Evolutionary conservation across 2,113 vertebrate genomes (phyloP), one percentile per base, ranked within the genome.

Genomic region (Colossoma macropomum): DNA sequence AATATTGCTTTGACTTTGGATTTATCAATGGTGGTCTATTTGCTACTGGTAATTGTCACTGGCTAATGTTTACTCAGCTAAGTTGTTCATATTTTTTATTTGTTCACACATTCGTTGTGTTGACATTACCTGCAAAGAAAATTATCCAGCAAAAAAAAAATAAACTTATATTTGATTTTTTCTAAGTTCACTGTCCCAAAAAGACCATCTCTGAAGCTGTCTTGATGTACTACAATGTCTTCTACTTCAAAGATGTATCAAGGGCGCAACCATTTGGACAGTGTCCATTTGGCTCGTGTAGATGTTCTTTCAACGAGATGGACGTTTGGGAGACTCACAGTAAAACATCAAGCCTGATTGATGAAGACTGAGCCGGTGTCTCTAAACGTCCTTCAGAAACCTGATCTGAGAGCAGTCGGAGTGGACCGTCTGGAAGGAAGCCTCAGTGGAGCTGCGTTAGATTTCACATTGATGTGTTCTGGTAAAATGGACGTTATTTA

Each of bases 331-430:
- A 25, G n/a, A 27, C 34, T 71, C 23, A n/a, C 34, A 45, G 68
- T 71, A n/a, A 25, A 71, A 25, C 68, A 25, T n/a, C 11, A 45
- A 45, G 9, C 8, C 34, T 45, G 34, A 45, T 15, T 62, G 59
- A 62, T 62, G 59, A 25, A 13, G 23, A 13, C 23, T 15, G 38
- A 23, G 54, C 9, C 68, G 4, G 54, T 8, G 54, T 56, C 54
- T 71, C 68, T 19, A 16, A 71, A 71, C 23, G 41, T 71, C 68
- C 68, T 71, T 71, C 21, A 23, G 34, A 71, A 71, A 45, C 16
- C 23, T 45, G 68, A 71, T 71, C 34, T 71, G 38, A 45, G 68
- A 45, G 34, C 68, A 41, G 38, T 41, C 13, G 45, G 21, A 38
- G 17, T 9, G 17, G 50, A 19, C 30, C 38, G 32, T 16, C 66